These are phyloP conservation scores for Pollenia angustigena DNA, from an alignment of 2,888 invertebrate species.

Conservation along the genomic window DNA sequence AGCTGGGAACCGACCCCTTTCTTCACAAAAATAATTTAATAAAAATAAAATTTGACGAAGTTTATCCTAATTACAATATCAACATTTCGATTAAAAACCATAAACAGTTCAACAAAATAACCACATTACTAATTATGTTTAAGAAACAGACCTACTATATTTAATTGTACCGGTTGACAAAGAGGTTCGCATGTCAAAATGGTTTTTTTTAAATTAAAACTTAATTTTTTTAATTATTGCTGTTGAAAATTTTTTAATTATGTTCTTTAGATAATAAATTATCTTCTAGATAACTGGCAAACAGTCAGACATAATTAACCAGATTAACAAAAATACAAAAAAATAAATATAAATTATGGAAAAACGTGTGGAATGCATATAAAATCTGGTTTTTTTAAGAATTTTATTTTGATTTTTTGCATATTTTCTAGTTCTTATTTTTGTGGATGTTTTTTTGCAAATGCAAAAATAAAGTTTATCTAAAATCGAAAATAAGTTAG, in stretches of 20 bases:
- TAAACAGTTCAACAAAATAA: too few relatives aligned
- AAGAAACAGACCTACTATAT: neutral
- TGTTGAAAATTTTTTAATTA: neutral
- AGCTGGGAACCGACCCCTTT: too few relatives aligned
- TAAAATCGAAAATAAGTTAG: neutral
- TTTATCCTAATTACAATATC: too few relatives aligned
- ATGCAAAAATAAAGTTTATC: constrained; percentile 13
- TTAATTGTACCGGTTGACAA: constrained; percentile 9
- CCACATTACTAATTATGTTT: too few relatives aligned
- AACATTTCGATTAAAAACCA: too few relatives aligned
- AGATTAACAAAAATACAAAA: neutral
- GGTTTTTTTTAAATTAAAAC: neutral
- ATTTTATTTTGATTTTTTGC: constrained; percentile 9
- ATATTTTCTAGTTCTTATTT: constrained; percentile 33
- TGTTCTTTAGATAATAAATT: too few relatives aligned
- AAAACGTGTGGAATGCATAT: constrained; percentile 7
- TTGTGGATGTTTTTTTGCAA: neutral
- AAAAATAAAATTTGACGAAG: too few relatives aligned
- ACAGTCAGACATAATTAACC: neutral
- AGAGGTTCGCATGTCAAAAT: neutral
- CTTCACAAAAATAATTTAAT: too few relatives aligned
- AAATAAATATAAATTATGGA: neutral
- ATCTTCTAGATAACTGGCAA: neutral
- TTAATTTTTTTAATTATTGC: neutral
- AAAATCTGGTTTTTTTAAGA: constrained; percentile 32